A percentile compares a stretch with the other conserved stretches of the same genome.
Evolutionary conservation across 2,113 vertebrate genomes (phyloP).

Genomic region (Daubentonia madagascariensis): DNA sequence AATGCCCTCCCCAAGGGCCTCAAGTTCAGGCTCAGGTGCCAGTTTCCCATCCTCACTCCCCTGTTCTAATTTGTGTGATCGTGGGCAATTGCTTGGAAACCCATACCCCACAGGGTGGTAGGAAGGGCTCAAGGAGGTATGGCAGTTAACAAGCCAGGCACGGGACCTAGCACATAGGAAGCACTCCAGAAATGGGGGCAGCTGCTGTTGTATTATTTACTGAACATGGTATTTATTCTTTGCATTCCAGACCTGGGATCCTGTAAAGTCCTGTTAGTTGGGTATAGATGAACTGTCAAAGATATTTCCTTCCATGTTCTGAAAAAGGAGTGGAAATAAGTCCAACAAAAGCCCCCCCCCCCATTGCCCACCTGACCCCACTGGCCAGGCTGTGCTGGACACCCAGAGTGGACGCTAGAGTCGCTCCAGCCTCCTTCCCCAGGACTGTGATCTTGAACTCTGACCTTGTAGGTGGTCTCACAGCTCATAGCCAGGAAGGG

Average conservation of each 20-base stretch:
- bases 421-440: not conserved
- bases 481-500: not conserved
- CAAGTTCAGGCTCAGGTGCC: not conserved
- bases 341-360: not conserved
- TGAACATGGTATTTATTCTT: not conserved
- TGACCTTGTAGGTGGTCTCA: not conserved
- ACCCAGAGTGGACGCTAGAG: not conserved
- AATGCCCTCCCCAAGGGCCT: not conserved
- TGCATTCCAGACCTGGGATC: not conserved
- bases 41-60: not conserved
- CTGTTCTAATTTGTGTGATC: not conserved
- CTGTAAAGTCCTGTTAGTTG: not conserved
- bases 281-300: not conserved
- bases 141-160: not conserved
- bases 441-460: not conserved
- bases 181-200: not conserved
- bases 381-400: not conserved
- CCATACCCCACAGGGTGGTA: not conserved
- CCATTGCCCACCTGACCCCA: not conserved
- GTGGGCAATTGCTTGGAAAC: not conserved
- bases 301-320: conserved; percentile 7
- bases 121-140: not conserved
- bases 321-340: not conserved
- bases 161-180: not conserved
- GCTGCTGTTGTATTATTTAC: not conserved